phyloP scores from a whole-genome alignment of 1,140 invertebrate species.

The Brachionus rubens region DNA sequence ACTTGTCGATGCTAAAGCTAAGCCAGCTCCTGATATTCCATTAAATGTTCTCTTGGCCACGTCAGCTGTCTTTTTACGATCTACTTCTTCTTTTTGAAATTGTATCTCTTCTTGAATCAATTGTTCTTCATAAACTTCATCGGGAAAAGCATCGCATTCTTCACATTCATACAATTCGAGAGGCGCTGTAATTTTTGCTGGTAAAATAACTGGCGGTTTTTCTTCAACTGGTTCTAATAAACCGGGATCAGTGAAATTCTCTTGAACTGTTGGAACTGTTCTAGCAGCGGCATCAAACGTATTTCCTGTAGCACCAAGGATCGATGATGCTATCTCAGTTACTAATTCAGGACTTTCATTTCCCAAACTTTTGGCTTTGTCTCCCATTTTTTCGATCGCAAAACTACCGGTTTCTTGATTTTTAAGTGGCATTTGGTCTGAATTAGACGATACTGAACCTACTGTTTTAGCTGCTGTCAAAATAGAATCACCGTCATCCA shows the following conservation, averaged over 20 bases:
- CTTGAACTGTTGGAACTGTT: slow-evolving; percentile 12
- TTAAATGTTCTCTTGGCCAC: slow-evolving; percentile 33
- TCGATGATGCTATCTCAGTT: not conserved
- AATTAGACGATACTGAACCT: slow-evolving; percentile 22
- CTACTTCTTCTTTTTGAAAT: slow-evolving; percentile 13
- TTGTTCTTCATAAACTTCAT: slow-evolving; percentile 29
- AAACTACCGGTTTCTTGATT: slow-evolving; percentile 43
- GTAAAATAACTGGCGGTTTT: not conserved
- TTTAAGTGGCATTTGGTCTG: slow-evolving; percentile 37
- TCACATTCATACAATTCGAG: slow-evolving; percentile 37
- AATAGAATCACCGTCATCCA: slow-evolving; percentile 26
- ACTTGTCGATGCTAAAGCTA: not conserved
- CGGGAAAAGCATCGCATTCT: slow-evolving; percentile 45
- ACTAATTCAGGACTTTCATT: not conserved
- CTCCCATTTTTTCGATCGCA: slow-evolving; percentile 33
- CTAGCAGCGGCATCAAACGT: not conserved
- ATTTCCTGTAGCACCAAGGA: slow-evolving; percentile 24
- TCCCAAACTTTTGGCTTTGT: slow-evolving; percentile 15
- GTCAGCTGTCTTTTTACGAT: not conserved
- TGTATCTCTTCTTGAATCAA: not conserved
- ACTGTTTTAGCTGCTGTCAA: slow-evolving; percentile 14
- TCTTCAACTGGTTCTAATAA: slow-evolving; percentile 30
- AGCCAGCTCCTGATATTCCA: slow-evolving; percentile 2
- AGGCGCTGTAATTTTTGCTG: slow-evolving; percentile 39
- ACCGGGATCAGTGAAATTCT: not conserved